Evolutionary conservation across 2,113 vertebrate genomes (phyloP).

Genomic region (Myiopsitta monachus): DNA sequence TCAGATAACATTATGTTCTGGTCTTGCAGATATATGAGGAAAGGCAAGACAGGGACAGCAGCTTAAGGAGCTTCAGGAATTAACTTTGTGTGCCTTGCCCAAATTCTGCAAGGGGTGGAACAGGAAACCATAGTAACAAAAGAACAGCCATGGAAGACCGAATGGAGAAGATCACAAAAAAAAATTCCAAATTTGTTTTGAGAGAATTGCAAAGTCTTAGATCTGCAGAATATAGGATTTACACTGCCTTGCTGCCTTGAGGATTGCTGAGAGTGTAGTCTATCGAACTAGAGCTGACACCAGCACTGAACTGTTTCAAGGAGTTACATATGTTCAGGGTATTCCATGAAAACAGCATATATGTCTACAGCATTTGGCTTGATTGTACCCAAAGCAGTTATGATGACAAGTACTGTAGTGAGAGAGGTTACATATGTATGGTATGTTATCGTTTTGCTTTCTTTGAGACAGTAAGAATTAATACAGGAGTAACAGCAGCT

Average conservation of each 20-base stretch:
- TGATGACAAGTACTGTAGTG: background rate
- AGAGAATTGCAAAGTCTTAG: background rate
- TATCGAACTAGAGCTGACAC: background rate
- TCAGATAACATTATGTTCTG: background rate
- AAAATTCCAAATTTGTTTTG: background rate
- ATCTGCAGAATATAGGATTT: background rate
- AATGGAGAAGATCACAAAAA: background rate
- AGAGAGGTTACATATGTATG: background rate
- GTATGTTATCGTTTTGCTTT: accelerated
- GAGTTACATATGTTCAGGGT: background rate
- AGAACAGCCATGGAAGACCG: background rate
- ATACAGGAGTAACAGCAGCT: background rate
- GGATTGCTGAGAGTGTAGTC: background rate
- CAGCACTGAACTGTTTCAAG: background rate
- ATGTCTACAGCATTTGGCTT: accelerated
- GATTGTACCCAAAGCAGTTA: background rate
- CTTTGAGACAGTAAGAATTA: background rate
- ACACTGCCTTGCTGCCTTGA: background rate
- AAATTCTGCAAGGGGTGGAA: background rate
- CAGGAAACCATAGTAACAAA: background rate
- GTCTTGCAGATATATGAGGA: background rate
- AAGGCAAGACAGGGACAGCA: background rate
- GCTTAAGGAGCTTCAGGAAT: background rate
- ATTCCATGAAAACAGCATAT: background rate
- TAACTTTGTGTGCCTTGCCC: background rate